Conservation (phyloP, 2,113 vertebrate species). For the Chloebia gouldiae region DNA sequence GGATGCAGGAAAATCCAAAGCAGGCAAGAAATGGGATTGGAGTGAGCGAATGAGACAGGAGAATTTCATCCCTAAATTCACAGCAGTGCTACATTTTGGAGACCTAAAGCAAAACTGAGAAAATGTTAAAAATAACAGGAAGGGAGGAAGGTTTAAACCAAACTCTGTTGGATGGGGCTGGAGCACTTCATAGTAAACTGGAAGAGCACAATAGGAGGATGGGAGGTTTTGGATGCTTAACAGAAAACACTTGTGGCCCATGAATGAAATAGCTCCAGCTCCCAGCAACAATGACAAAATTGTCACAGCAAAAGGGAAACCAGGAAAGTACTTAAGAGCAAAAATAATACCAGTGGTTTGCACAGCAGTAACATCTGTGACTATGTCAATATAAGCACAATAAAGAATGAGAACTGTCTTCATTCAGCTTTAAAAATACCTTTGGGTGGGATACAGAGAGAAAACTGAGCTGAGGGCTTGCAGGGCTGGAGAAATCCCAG, state of each 20-base stretch:
- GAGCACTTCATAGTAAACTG: background rate
- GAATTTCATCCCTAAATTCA: background rate
- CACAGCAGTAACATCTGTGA: background rate
- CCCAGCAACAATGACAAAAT: background rate
- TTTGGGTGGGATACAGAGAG: background rate
- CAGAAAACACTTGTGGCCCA: constrained; percentile 13
- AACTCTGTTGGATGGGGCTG: background rate
- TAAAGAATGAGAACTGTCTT: background rate
- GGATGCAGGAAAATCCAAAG: background rate
- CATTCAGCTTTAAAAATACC: background rate
- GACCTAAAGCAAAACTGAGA: background rate
- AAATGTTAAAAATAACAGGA: background rate
- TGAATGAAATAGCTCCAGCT: constrained; percentile 16
- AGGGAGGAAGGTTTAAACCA: background rate
- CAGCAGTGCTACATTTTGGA: background rate
- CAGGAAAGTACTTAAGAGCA: background rate
- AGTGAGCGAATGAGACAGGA: background rate
- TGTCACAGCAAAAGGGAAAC: background rate
- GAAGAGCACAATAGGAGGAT: background rate
- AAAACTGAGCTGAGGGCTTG: background rate
- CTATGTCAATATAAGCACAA: background rate
- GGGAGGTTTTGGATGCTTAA: background rate
- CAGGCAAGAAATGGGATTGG: background rate
- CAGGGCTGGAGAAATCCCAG: background rate
- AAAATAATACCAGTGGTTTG: background rate